These are phyloP conservation scores for Thymelicus sylvestris DNA, from an alignment of 2,888 invertebrate species.

Conservation along the genomic window DNA sequence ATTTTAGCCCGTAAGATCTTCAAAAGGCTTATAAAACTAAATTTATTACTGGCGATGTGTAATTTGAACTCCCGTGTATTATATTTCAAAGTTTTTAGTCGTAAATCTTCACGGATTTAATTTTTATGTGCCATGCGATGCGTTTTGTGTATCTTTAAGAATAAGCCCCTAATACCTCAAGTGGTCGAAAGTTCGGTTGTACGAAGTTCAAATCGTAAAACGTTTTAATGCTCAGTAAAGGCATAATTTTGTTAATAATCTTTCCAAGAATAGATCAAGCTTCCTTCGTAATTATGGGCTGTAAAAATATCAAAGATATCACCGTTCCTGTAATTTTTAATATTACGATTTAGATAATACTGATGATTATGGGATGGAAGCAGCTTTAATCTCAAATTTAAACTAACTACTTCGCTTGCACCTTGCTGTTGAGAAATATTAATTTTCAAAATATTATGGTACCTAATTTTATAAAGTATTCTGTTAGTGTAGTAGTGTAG, in stretches of 20 bases:
- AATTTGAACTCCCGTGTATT: slow-evolving; percentile 75
- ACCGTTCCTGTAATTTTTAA: neutral
- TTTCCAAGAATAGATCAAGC: slow-evolving; percentile 30
- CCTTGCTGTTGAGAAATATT: too few species aligned
- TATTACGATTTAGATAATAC: neutral
- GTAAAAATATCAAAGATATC: slow-evolving; percentile 24
- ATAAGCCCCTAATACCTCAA: slow-evolving; percentile 35
- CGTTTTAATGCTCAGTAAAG: slow-evolving; percentile 20
- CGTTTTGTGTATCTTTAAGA: slow-evolving; percentile 53
- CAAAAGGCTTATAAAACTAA: slow-evolving; percentile 61
- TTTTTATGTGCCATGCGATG: slow-evolving; percentile 72
- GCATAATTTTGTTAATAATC: slow-evolving; percentile 28
- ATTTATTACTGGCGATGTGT: slow-evolving; percentile 70
- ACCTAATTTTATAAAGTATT: too few species aligned
- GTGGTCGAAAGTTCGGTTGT: slow-evolving; percentile 31
- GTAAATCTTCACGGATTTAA: slow-evolving; percentile 76
- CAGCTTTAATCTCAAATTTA: too few species aligned
- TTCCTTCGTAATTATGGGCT: slow-evolving; percentile 7
- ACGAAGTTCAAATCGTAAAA: slow-evolving; percentile 36
- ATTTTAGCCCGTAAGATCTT: slow-evolving; percentile 52
- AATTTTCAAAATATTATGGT: too few species aligned
- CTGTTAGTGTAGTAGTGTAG: too few species aligned
- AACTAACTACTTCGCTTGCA: too few species aligned
- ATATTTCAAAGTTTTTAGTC: slow-evolving; percentile 76
- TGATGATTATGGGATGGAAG: neutral